Evolutionary conservation across 2,888 invertebrate genomes (phyloP).

Genomic region (Parnassius glacialis): DNA sequence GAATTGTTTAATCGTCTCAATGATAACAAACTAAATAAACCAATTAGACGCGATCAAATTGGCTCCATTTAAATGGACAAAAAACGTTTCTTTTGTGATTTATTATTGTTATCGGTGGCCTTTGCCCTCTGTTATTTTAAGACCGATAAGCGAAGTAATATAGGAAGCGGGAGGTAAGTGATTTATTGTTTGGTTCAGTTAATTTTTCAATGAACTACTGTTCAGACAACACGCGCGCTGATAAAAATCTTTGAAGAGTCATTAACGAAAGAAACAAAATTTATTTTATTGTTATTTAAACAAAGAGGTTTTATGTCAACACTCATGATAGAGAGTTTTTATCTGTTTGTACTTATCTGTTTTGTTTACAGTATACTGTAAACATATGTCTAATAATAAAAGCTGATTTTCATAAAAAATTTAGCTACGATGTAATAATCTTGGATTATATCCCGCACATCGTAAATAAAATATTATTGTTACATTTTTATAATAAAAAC

Average conservation of each 20-base stretch:
- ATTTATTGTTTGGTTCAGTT: conserved; percentile 47
- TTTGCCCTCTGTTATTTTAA: conserved; percentile 50
- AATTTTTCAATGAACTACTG: conserved; percentile 51
- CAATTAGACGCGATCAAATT: conserved; percentile 12
- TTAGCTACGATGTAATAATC: no score
- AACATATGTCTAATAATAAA: no score
- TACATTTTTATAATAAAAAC: no score
- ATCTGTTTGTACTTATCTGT: conserved; percentile 15
- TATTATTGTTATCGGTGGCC: conserved; percentile 61
- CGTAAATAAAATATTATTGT: no score
- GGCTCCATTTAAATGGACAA: conserved; percentile 25
- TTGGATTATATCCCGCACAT: no score
- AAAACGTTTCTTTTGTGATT: conserved; percentile 48
- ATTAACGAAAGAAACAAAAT: conserved; percentile 31
- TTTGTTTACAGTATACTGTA: conserved; percentile 23
- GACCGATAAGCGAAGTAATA: conserved; percentile 67
- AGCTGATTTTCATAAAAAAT: no score
- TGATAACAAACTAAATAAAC: conserved; percentile 9
- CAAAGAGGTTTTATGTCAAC: conserved; percentile 25
- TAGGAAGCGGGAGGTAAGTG: conserved; percentile 46
- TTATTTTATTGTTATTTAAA: conserved; percentile 32
- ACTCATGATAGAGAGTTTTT: conserved; percentile 23
- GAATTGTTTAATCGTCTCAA: conserved; percentile 3
- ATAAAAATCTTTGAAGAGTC: conserved; percentile 33
- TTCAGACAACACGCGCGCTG: conserved; percentile 33